phyloP scores from a whole-genome alignment of 2,797 vertebrate genomes.

The Catostomus latipinnis region DNA sequence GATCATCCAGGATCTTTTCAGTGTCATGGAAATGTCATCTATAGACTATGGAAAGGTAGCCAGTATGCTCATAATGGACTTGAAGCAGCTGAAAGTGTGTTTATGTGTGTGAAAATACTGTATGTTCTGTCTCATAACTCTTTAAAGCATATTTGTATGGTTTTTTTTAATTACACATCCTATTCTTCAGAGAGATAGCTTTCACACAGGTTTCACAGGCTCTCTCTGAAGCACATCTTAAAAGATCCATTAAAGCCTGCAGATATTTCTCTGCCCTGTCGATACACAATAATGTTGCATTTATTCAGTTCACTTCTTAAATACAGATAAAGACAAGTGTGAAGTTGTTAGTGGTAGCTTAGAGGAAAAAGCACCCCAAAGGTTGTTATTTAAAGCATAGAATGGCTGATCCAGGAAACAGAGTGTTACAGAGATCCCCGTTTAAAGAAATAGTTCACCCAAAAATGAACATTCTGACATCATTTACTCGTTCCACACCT shows the following conservation, averaged over 20 bases:
- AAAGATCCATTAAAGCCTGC: conserved; percentile 31
- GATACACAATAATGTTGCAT: conserved; percentile 17
- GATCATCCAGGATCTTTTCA: conserved; percentile 88
- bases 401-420: background rate
- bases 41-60: conserved; percentile 82
- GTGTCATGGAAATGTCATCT: conserved; percentile 77
- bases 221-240: conserved; percentile 12
- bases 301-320: background rate
- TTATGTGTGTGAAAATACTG: conserved; percentile 11
- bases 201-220: conserved; percentile 3
- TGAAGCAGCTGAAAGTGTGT: conserved; percentile 1
- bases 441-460: background rate
- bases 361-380: conserved; percentile 9
- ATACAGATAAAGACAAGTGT: conserved; percentile 30
- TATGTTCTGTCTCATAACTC: conserved; percentile 15
- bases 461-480: background rate
- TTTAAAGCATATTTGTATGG: conserved; percentile 34
- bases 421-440: background rate
- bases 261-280: conserved; percentile 14
- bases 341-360: conserved; percentile 14
- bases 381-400: conserved; percentile 24
- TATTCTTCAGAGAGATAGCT: conserved; percentile 24
- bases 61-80: conserved; percentile 16
- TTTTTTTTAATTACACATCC: conserved; percentile 29
- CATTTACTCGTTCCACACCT: background rate